phyloP scores from a whole-genome alignment of 2,113 vertebrate species.

The Lichenostomus cassidix region DNA sequence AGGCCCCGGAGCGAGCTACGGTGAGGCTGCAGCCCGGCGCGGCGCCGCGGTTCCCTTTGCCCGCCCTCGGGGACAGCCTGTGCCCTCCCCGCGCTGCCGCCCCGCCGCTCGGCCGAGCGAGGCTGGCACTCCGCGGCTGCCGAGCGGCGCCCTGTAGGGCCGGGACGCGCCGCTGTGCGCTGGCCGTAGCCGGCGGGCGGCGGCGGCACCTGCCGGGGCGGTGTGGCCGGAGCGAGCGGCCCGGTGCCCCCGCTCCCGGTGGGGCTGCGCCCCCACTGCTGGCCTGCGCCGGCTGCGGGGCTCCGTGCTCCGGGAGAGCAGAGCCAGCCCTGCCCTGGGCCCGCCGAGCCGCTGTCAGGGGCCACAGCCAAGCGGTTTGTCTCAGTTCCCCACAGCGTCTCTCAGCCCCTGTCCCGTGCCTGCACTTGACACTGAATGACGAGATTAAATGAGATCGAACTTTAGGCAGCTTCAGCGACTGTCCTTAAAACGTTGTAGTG shows the following conservation, averaged over 20 bases:
- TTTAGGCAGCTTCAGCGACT: background rate
- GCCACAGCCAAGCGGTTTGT: background rate
- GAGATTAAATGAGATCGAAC: background rate
- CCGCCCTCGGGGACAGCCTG: no score
- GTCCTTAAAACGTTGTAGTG: fast-evolving
- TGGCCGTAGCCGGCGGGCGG: no score
- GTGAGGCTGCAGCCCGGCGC: no score
- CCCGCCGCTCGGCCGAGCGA: background rate
- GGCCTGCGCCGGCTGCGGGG: background rate
- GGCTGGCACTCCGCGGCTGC: background rate
- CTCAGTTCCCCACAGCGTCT: background rate
- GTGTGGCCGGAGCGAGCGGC: background rate
- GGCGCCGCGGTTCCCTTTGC: no score
- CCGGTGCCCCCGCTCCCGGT: no score
- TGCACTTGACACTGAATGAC: background rate
- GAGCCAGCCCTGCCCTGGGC: background rate
- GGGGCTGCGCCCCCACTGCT: background rate
- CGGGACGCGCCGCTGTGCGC: background rate
- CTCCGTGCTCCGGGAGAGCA: no score
- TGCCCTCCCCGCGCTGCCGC: no score
- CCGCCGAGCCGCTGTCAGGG: background rate
- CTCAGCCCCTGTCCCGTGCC: no score
- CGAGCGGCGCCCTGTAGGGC: background rate
- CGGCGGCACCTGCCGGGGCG: background rate
- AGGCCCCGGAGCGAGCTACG: no score